A percentile compares a stretch with the other conserved stretches of the same genome.
These are phyloP conservation scores for Gavialis gangeticus DNA, from an alignment of 2,113 vertebrate genomes.

Conservation along the genomic window DNA sequence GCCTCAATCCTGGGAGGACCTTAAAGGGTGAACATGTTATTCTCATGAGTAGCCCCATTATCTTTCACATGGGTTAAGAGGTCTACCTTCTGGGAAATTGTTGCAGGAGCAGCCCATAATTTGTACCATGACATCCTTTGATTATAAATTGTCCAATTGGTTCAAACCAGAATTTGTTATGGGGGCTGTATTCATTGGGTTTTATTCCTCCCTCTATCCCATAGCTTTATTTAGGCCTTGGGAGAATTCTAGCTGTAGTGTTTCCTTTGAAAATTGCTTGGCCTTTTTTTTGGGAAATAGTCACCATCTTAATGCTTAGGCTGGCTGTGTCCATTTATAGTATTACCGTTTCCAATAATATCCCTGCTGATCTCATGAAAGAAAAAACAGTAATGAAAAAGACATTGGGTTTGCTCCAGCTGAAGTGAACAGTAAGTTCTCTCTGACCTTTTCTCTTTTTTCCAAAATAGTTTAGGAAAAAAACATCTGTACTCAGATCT, in stretches of 20 bases:
- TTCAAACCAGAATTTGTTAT: conserved; percentile 8
- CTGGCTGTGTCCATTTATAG: conserved; percentile 45
- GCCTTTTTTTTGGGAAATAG: conserved; percentile 50
- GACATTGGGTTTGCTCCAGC: conserved; percentile 34
- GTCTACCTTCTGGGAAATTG: not conserved
- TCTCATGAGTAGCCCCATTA: not conserved
- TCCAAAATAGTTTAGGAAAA: not conserved
- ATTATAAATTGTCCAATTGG: not conserved
- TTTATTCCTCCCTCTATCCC: rapidly evolving
- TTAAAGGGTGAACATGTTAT: too few relatives aligned
- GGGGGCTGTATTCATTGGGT: not conserved
- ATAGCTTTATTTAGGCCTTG: not conserved
- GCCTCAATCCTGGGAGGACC: not conserved
- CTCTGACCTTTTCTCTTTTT: not conserved
- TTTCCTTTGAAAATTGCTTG: conserved; percentile 36
- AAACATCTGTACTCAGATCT: not conserved
- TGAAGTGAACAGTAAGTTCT: not conserved
- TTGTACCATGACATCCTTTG: not conserved
- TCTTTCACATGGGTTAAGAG: not conserved
- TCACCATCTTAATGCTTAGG: conserved; percentile 59
- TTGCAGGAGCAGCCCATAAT: not conserved
- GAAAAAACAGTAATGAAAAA: conserved; percentile 53
- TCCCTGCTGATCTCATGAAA: conserved; percentile 61
- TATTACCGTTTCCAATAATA: conserved; percentile 65
- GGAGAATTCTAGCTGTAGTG: not conserved